phyloP scores from a whole-genome alignment of 1,140 invertebrate genomes.

The Hyles vespertilio region DNA sequence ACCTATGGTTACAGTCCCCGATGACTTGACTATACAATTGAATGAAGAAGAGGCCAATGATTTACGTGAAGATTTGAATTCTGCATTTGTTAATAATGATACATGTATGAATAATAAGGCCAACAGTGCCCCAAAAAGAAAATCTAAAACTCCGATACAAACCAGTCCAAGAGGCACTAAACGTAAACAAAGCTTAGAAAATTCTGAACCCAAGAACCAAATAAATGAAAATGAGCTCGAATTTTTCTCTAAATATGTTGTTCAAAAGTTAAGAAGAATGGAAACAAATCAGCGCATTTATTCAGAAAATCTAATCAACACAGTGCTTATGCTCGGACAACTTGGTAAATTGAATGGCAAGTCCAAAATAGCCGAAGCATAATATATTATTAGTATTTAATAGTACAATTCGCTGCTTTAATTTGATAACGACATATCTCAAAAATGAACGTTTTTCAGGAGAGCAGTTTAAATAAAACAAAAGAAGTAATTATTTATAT shows the following conservation, averaged over 20 bases:
- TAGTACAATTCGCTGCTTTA: too few species aligned
- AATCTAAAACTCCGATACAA: slow-evolving; percentile 32
- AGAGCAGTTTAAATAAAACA: too few species aligned
- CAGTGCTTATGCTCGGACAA: slow-evolving; percentile 66
- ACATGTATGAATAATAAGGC: slow-evolving; percentile 23
- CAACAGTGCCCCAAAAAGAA: slow-evolving; percentile 30
- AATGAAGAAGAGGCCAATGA: slow-evolving; percentile 66
- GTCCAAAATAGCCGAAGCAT: slow-evolving; percentile 55
- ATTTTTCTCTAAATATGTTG: slow-evolving; percentile 70
- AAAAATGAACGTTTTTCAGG: too few species aligned
- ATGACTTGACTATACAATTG: slow-evolving; percentile 64
- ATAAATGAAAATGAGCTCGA: slow-evolving; percentile 65
- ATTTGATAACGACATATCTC: too few species aligned
- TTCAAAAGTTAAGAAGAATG: slow-evolving; percentile 66
- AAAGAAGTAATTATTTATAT: too few species aligned
- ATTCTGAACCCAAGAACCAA: slow-evolving; percentile 28
- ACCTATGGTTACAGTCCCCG: slow-evolving; percentile 68
- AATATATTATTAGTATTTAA: slow-evolving; percentile 17
- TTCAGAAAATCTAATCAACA: slow-evolving; percentile 69
- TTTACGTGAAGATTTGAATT: slow-evolving; percentile 52
- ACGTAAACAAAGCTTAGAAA: slow-evolving; percentile 41
- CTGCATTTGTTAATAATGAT: slow-evolving; percentile 39
- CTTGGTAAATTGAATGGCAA: slow-evolving; percentile 62
- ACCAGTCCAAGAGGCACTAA: slow-evolving; percentile 44
- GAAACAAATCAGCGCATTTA: slow-evolving; percentile 70